phyloP scores from a whole-genome alignment of 2,113 vertebrate genomes.

The Drymodes brunneopygia region DNA sequence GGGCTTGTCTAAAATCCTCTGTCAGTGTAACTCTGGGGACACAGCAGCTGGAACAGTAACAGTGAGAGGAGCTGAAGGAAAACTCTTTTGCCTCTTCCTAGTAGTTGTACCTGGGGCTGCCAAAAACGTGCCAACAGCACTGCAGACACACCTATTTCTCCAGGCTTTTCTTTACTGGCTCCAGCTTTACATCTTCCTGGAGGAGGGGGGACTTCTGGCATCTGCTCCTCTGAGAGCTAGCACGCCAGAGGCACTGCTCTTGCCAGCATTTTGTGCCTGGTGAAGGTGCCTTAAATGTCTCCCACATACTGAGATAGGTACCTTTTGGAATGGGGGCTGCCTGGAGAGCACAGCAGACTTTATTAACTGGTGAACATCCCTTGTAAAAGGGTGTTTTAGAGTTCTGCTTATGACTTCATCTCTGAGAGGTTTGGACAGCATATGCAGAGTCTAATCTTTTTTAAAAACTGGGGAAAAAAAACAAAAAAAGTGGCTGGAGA shows the following conservation, averaged over 20 bases:
- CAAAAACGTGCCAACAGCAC: neutral
- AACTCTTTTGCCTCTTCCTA: neutral
- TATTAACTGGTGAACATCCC: neutral
- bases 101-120: neutral
- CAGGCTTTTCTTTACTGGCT: neutral
- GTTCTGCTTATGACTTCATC: constrained; percentile 33
- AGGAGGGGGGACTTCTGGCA: neutral
- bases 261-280: neutral
- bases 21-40: neutral
- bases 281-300: neutral
- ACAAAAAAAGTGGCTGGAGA: neutral
- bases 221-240: neutral
- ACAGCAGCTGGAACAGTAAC: neutral
- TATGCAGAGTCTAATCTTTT: neutral
- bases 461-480: too few species aligned
- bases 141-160: neutral
- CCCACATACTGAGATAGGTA: neutral
- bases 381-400: neutral
- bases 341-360: neutral
- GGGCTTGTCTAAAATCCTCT: neutral
- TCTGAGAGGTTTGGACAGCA: neutral
- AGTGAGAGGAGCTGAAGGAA: neutral
- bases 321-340: neutral
- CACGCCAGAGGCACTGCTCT: neutral
- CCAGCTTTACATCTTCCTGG: neutral